A percentile compares a stretch with the other conserved stretches of the same genome.
Evolutionary conservation across 2,888 invertebrate species (phyloP).

Genomic region (Eulithis prunata): DNA sequence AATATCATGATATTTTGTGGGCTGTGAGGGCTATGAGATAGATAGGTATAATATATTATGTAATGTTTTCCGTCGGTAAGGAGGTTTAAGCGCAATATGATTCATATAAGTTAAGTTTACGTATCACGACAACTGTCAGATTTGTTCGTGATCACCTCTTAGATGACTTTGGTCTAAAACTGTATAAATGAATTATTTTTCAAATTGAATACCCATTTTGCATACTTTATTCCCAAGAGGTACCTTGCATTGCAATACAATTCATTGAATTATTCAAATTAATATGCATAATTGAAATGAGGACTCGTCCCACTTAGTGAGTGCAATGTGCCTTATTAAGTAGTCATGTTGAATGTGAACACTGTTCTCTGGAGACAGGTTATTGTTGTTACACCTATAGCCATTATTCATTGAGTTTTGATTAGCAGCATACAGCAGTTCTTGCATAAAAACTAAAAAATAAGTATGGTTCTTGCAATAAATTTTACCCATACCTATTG

Average conservation of each 20-base stretch:
- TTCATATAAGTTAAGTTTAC: too few species aligned
- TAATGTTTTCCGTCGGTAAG: too few species aligned
- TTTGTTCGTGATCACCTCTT: too few species aligned
- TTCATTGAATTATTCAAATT: slow-evolving; percentile 27
- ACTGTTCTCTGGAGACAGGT: slow-evolving; percentile 13
- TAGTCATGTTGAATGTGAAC: slow-evolving; percentile 17
- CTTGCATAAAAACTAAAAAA: too few species aligned
- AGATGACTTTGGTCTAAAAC: too few species aligned
- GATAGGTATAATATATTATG: background rate
- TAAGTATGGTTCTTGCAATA: too few species aligned
- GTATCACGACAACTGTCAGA: too few species aligned
- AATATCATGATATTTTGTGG: background rate
- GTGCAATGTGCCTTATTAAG: slow-evolving; percentile 32
- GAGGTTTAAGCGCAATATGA: too few species aligned
- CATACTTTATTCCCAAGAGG: slow-evolving; percentile 14
- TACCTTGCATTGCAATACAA: slow-evolving; percentile 7
- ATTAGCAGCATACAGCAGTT: too few species aligned
- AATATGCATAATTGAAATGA: slow-evolving; percentile 31
- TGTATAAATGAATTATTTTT: too few species aligned
- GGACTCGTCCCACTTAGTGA: slow-evolving; percentile 30
- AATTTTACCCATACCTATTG: too few species aligned
- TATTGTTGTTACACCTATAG: background rate
- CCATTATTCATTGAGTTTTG: too few species aligned
- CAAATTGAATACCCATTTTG: background rate
- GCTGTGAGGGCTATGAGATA: background rate